phyloP scores from a whole-genome alignment of 1,140 invertebrate genomes.

The Drosophila orosa region DNA sequence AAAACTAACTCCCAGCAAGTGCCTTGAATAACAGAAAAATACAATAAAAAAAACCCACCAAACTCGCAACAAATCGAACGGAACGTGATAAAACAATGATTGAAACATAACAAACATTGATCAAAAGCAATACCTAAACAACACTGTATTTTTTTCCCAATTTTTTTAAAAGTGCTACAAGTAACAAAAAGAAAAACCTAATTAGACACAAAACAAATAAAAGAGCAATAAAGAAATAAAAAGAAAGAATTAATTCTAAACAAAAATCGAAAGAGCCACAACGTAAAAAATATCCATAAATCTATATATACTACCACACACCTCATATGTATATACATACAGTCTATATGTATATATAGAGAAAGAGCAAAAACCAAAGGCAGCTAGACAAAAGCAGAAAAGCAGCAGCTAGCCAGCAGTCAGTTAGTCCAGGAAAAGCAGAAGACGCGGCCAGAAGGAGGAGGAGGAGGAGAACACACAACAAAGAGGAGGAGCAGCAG shows the following conservation, averaged over 20 bases:
- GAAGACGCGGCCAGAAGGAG: conserved; percentile 18
- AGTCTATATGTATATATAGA: conserved; percentile 7
- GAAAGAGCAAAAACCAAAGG: conserved; percentile 41
- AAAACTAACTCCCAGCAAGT: conserved; percentile 46
- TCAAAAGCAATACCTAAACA: conserved; percentile 8
- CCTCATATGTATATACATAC: conserved; percentile 34
- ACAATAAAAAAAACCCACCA: conserved; percentile 4
- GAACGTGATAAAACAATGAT: conserved; percentile 12
- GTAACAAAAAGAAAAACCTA: conserved; percentile 13
- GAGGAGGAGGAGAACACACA: conserved; percentile 13
- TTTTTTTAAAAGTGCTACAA: conserved; percentile 27
- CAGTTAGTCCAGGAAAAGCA: conserved; percentile 30
- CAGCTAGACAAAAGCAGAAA: conserved; percentile 33
- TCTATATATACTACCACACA: conserved; percentile 43
- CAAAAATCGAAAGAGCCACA: conserved; percentile 18
- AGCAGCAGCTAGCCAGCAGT: conserved; percentile 20
- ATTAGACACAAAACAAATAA: conserved; percentile 10
- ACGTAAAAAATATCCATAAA: conserved; percentile 51
- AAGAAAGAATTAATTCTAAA: background rate
- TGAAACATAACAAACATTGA: conserved; percentile 10
- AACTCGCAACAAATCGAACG: conserved; percentile 12
- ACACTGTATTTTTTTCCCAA: background rate
- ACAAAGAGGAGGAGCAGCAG: conserved; percentile 12
- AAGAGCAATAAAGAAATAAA: conserved; percentile 6
- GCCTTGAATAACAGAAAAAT: conserved; percentile 35